Evolutionary conservation across 2,888 invertebrate species (phyloP), one percentile per base, ranked within the genome.

Genomic region (Tipula helvola): DNA sequence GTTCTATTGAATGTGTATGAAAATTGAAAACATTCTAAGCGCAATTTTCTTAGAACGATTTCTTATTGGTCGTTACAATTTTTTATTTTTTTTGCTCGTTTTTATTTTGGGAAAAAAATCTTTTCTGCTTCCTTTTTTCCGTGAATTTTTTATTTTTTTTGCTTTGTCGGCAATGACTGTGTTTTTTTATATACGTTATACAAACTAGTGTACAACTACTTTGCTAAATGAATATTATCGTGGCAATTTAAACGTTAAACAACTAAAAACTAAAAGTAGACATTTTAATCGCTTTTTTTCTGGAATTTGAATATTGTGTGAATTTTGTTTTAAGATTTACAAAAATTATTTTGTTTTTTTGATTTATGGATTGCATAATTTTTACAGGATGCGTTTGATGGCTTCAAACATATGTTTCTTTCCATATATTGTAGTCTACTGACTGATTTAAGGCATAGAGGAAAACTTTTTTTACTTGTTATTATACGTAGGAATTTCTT

Each of bases 31-130:
- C 87, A 87, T 87, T 88, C 88, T 88, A 87, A 88, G 87, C 87
- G 87, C 85, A 86, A 87, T 88, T 88, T 88, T 86, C 87, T 87
- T 83, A 85, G 88, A 89, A 89, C 89, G 89, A 88, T 88, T 89
- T 89, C 89, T 89, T 89, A 89, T 89, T 89, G 89, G 89, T 89
- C 89, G 89, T 89, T 84, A 84, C 71, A 71, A 10, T 71, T 71
- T 71, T 71, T 71, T 71, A 28, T 71, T 71, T 71, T 52, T 52
- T 0, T 12, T 3, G 5, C n/a, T 71, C 71, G 71, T 28, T 88
- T 87, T 88, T 88, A 87, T 88, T 88, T 88, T 86, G 87, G 87
- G 87, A 87, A 88, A 71, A 71, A 88, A 71, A 28, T 28, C 71
- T 28, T 71, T 71, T 28, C 28, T 18, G 18, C 10, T 28, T 28